Evolutionary conservation across 2,797 vertebrate genomes (phyloP), one percentile per base, ranked within the genome.

Genomic region (Caiman crocodilus): DNA sequence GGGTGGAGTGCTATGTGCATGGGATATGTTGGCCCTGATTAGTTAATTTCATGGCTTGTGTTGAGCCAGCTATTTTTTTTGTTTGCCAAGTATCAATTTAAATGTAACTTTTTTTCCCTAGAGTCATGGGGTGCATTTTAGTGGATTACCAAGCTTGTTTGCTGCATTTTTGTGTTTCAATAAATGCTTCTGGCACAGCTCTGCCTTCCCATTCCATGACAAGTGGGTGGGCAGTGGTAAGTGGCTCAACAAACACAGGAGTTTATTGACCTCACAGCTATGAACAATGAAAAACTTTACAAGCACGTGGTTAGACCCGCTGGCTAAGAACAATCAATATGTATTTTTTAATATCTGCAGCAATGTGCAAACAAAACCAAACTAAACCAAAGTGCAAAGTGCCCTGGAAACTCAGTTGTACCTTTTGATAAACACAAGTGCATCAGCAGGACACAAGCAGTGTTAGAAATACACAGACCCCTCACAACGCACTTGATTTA

Each of bases 371-470:
- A 71, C 71, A 79, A 89, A 42, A 3, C 55, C 87, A 2, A 30
- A 71, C 71, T 77, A 89, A 42, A 3, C 55, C 87, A 2, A 82
- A 89, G 25, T 2, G 59, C 0, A 21, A 4, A 79, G 76, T 76
- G 84, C 42, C 16, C 92, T 61, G 18, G 73, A 64, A n/a, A 6
- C 26, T 76, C 26, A 42, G 57, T 15, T 10, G 35, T 2, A 23
- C 11, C 64, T 78, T 57, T 74, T 82, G 59, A 64, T 35, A 15
- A 10, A 64, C 0, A 0, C 50, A 85, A 50, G 60, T 28, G 80
- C 0, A 0, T 42, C 71, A 73, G 17, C 61, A 64, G 74, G 30
- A 3, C 79, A n/a, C 21, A 55, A 23, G 11, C 73, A n/a, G 71
- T 4, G 42, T 50, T 50, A 50, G 42, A 50, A 50, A 50, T 50